These are phyloP conservation scores for Tetraodon nigroviridis DNA, from an alignment of 2,113 vertebrate genomes.

Conservation along the genomic window DNA sequence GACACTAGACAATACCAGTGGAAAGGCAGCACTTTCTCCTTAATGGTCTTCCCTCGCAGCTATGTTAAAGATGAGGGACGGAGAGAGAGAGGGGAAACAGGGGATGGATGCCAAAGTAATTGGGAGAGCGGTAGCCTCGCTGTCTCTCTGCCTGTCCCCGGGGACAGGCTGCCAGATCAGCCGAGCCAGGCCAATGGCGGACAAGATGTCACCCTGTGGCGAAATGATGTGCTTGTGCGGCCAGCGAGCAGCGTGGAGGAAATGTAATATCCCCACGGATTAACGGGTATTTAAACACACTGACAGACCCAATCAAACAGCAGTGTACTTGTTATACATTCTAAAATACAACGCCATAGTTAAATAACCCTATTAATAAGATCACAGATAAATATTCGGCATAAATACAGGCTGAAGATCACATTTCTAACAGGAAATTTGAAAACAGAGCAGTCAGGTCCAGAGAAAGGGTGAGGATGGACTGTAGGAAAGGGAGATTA, in stretches of 20 bases:
- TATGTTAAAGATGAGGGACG: not conserved
- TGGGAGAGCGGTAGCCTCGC: conserved; percentile 30
- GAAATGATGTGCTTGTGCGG: too few species aligned
- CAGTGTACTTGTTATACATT: not conserved
- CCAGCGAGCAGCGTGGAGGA: conserved; percentile 2
- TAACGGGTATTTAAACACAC: conserved; percentile 15
- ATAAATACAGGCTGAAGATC: too few species aligned
- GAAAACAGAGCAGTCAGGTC: too few species aligned
- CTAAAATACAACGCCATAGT: too few species aligned
- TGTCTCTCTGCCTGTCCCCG: conserved; percentile 34
- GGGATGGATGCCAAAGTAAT: conserved; percentile 23
- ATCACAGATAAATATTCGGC: too few species aligned
- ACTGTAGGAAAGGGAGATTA: conserved; percentile 16
- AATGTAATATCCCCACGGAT: conserved; percentile 19
- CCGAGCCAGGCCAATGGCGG: conserved; percentile 36
- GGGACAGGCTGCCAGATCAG: conserved; percentile 56
- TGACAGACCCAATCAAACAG: conserved; percentile 6
- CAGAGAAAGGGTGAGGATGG: not conserved
- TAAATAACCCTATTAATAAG: too few species aligned
- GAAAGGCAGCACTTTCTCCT: too few species aligned
- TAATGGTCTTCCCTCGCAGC: too few species aligned
- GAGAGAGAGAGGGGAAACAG: not conserved
- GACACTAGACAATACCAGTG: too few species aligned
- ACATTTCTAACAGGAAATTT: not conserved
- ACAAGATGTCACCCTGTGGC: conserved; percentile 33